Conservation (phyloP, 2,113 vertebrate species). For the Ammodytes dubius region DNA sequence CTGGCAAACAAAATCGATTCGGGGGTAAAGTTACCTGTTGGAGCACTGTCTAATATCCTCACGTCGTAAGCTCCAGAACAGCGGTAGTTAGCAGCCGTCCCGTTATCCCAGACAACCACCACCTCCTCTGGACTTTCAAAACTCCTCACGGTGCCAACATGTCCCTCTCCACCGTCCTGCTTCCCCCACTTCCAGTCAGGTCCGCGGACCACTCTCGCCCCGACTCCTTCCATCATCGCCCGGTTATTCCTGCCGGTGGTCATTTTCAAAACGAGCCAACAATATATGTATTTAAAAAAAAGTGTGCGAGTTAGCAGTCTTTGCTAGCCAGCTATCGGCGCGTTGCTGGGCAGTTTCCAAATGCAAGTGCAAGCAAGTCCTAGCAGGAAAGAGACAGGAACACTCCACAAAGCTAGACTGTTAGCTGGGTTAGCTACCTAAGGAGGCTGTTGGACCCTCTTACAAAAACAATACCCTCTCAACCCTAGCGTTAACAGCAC, state of each 20-base stretch:
- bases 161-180: conserved; percentile 98
- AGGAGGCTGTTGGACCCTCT: conserved; percentile 56
- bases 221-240: conserved; percentile 98
- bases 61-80: conserved; percentile 98
- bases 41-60: conserved; percentile 96
- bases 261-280: conserved; percentile 81
- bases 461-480: conserved; percentile 47
- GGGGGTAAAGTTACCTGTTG: conserved; percentile 89
- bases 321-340: conserved; percentile 39
- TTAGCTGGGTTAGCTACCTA: conserved; percentile 61
- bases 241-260: conserved; percentile 97
- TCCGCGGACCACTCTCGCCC: conserved; percentile 94
- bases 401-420: conserved; percentile 60
- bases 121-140: conserved; percentile 99
- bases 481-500: conserved; percentile 31
- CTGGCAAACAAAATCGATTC: not conserved
- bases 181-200: conserved; percentile 99
- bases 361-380: conserved; percentile 51
- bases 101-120: conserved; percentile 99
- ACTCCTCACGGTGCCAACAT: conserved; percentile 97
- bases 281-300: not conserved
- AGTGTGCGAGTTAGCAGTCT: conserved; percentile 41
- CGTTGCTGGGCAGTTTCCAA: conserved; percentile 31
- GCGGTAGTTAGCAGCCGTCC: conserved; percentile 98
- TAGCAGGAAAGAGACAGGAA: conserved; percentile 54